Conservation (phyloP, 2,888 invertebrate species). For the Laothoe populi region DNA sequence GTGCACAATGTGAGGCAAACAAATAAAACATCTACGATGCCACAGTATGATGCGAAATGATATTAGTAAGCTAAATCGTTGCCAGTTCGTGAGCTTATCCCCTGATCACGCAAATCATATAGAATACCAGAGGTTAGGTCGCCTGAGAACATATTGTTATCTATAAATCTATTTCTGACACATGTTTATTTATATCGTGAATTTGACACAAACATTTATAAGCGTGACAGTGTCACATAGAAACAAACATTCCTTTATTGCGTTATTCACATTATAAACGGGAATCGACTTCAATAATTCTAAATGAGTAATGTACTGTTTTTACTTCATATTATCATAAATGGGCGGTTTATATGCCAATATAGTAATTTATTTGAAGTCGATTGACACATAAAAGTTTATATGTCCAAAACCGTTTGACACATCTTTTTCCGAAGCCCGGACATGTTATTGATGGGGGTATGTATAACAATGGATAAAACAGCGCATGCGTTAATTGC, state of each 20-base stretch:
- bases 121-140: constrained; percentile 18
- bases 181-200: constrained; percentile 6
- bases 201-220: constrained; percentile 12
- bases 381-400: constrained; percentile 33
- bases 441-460: constrained; percentile 4
- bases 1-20: constrained; percentile 74
- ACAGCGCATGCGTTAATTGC: constrained; percentile 68
- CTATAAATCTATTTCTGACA: constrained; percentile 1
- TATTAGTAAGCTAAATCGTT: constrained; percentile 28
- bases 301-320: neutral
- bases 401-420: constrained; percentile 20
- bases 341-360: neutral
- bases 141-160: neutral
- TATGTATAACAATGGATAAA: constrained; percentile 36
- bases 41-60: constrained; percentile 56
- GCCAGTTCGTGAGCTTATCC: constrained; percentile 18
- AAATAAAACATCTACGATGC: constrained; percentile 48
- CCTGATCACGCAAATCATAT: constrained; percentile 18
- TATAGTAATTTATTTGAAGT: constrained; percentile 35
- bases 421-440: neutral
- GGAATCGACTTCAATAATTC: constrained; percentile 13
- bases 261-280: constrained; percentile 12
- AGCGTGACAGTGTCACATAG: constrained; percentile 15
- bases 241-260: constrained; percentile 12
- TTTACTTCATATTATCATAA: no score